Evolutionary conservation across 1,140 invertebrate species (phyloP).

Genomic region (Drosophila saltans): DNA sequence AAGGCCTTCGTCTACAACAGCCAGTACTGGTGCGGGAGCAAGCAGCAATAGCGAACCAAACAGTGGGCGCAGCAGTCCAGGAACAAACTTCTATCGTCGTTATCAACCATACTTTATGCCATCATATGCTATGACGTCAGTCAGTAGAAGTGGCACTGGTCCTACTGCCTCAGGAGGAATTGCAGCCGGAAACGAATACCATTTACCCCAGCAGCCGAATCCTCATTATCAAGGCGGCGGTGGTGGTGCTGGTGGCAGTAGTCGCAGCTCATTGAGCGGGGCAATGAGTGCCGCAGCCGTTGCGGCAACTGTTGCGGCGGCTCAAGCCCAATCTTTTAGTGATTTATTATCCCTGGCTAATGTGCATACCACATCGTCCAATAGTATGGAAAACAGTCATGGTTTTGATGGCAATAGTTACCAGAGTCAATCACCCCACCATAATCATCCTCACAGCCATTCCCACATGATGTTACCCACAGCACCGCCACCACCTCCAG

Average conservation of each 20-base stretch:
- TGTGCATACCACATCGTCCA: slow-evolving; percentile 34
- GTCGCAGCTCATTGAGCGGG: slow-evolving; percentile 65
- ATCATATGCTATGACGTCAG: slow-evolving; percentile 59
- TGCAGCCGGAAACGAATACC: slow-evolving; percentile 6
- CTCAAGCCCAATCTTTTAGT: slow-evolving; percentile 66
- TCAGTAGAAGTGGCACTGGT: slow-evolving; percentile 32
- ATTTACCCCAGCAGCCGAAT: slow-evolving; percentile 24
- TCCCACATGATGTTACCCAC: neutral
- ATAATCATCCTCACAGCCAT: slow-evolving; percentile 15
- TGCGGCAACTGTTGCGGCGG: slow-evolving; percentile 66
- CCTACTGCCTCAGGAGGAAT: neutral
- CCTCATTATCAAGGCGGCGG: slow-evolving; percentile 59
- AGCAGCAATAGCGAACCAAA: slow-evolving; percentile 23
- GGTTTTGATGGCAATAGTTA: slow-evolving; percentile 21
- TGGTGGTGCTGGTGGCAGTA: slow-evolving; percentile 52
- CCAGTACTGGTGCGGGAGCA: slow-evolving; percentile 12
- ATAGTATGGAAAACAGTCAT: slow-evolving; percentile 29
- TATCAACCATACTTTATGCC: slow-evolving; percentile 68
- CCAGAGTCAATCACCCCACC: slow-evolving; percentile 23
- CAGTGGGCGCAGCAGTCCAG: slow-evolving; percentile 50
- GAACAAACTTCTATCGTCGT: slow-evolving; percentile 52
- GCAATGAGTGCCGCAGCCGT: slow-evolving; percentile 69
- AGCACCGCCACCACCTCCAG: slow-evolving; percentile 41
- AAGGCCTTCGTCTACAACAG: neutral
- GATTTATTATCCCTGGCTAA: slow-evolving; percentile 50